Percentiles rank a stretch among this genome's conserved stretches.
Conservation (phyloP, 64 coral and sea anemone species). For the Acropora tenuis region DNA sequence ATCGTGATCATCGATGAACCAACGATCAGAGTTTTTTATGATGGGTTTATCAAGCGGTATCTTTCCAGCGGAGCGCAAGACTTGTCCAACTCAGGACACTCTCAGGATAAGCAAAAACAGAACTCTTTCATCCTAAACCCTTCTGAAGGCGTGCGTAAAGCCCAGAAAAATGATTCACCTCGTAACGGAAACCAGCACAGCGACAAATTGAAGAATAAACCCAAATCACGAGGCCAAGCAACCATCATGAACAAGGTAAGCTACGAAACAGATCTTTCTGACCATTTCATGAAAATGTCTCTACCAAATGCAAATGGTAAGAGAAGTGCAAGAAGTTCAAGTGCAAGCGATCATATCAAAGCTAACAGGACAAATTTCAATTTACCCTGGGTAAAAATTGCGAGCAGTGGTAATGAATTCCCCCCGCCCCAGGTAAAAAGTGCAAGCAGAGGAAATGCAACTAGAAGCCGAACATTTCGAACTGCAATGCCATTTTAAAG, state of each 20-base stretch:
- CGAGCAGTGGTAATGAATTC: no score
- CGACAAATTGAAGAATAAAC: not conserved
- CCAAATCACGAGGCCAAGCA: not conserved
- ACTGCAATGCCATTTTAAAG: no score
- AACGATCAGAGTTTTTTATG: constrained; percentile 60
- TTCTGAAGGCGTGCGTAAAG: not conserved
- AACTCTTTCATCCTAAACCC: not conserved
- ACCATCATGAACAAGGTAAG: not conserved
- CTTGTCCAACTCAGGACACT: not conserved
- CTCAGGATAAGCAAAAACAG: not conserved
- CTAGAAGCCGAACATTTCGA: not conserved
- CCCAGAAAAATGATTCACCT: not conserved
- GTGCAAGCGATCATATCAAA: no score
- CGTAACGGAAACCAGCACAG: no score
- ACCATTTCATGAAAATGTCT: not conserved
- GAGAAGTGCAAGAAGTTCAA: not conserved
- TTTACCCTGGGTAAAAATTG: no score
- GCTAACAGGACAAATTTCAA: no score
- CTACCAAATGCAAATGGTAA: not conserved
- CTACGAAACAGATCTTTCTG: not conserved
- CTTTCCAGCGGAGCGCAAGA: not conserved
- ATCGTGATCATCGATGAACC: constrained; percentile 75
- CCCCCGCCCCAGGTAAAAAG: no score
- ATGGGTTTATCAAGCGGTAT: constrained; percentile 72
- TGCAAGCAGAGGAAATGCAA: not conserved